These are phyloP conservation scores for Pagetopsis macropterus DNA, from an alignment of 2,797 vertebrate species.

Conservation along the genomic window DNA sequence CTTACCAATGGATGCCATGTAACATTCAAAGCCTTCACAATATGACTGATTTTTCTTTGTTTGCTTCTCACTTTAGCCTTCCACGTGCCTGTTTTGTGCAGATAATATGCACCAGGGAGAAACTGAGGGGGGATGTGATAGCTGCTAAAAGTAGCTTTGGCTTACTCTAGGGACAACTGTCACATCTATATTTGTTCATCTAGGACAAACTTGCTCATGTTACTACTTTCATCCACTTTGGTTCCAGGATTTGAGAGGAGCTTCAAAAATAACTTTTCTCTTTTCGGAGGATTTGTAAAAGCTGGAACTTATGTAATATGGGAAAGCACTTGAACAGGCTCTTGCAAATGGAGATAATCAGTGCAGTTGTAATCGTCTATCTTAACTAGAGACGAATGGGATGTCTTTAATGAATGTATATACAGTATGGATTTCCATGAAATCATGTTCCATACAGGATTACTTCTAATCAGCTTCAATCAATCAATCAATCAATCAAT, in stretches of 20 bases:
- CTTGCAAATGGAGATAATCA: conserved; percentile 10
- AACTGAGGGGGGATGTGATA: conserved; percentile 37
- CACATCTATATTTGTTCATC: conserved; percentile 32
- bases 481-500: too few relatives aligned
- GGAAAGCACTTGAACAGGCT: neutral
- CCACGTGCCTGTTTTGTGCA: conserved; percentile 66
- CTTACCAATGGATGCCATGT: conserved; percentile 63
- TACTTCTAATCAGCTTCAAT: neutral
- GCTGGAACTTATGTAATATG: conserved; percentile 22
- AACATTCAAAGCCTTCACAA: conserved; percentile 68
- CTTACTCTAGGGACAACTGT: conserved; percentile 50
- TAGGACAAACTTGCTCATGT: conserved; percentile 26
- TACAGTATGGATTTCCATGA: neutral
- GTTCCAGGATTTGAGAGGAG: conserved; percentile 35
- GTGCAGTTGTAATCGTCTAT: neutral
- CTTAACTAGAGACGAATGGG: neutral
- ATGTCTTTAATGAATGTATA: neutral
- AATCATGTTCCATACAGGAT: neutral
- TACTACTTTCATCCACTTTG: conserved; percentile 47
- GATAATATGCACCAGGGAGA: conserved; percentile 66
- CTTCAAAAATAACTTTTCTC: conserved; percentile 29
- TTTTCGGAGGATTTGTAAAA: conserved; percentile 49
- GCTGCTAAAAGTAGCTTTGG: conserved; percentile 50
- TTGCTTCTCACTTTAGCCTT: conserved; percentile 51
- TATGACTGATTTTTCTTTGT: conserved; percentile 74